A percentile compares a stretch with the other conserved stretches of the same genome.
Conservation (phyloP, 2,888 invertebrate species). For the Caenorhabditis sp. region DNA sequence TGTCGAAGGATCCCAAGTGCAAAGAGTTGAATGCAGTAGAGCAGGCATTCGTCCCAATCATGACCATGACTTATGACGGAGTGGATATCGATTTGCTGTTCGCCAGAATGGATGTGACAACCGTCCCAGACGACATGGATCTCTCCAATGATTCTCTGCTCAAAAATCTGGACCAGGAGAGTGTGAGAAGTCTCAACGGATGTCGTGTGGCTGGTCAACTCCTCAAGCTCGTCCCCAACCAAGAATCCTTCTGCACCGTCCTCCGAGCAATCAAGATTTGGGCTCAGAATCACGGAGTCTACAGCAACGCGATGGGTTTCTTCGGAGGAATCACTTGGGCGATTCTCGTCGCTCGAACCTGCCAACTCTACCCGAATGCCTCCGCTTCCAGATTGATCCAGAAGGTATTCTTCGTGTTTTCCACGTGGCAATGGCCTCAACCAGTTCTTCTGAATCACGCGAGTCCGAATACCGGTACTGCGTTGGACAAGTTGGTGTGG, state of each 20-base stretch:
- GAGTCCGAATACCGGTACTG: background rate
- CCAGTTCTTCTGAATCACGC: slow-evolving; percentile 89
- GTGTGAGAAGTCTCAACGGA: slow-evolving; percentile 87
- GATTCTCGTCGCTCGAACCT: slow-evolving; percentile 97
- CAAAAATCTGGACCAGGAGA: slow-evolving; percentile 96
- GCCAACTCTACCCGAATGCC: slow-evolving; percentile 98
- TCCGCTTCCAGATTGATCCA: slow-evolving; percentile 94
- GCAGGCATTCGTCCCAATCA: slow-evolving; percentile 98
- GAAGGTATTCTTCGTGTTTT: slow-evolving; percentile 98
- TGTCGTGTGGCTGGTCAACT: slow-evolving; percentile 99
- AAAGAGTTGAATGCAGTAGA: slow-evolving; percentile 89
- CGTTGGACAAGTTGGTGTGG: slow-evolving; percentile 87
- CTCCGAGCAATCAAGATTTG: slow-evolving; percentile 93
- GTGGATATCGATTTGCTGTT: slow-evolving; percentile 98
- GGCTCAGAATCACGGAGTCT: slow-evolving; percentile 87
- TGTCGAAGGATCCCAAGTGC: slow-evolving; percentile 88
- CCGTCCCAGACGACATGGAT: slow-evolving; percentile 91
- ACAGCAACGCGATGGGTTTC: slow-evolving; percentile 97
- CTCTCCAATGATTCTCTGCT: slow-evolving; percentile 92
- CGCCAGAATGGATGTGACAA: slow-evolving; percentile 93
- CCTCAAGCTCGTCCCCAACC: slow-evolving; percentile 92
- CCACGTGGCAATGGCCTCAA: slow-evolving; percentile 90
- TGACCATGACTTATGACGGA: slow-evolving; percentile 98
- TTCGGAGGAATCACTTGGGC: slow-evolving; percentile 98
- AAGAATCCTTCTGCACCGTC: slow-evolving; percentile 94